Evolutionary conservation across 2,797 vertebrate species (phyloP).

Genomic region (Coregonus sp.): DNA sequence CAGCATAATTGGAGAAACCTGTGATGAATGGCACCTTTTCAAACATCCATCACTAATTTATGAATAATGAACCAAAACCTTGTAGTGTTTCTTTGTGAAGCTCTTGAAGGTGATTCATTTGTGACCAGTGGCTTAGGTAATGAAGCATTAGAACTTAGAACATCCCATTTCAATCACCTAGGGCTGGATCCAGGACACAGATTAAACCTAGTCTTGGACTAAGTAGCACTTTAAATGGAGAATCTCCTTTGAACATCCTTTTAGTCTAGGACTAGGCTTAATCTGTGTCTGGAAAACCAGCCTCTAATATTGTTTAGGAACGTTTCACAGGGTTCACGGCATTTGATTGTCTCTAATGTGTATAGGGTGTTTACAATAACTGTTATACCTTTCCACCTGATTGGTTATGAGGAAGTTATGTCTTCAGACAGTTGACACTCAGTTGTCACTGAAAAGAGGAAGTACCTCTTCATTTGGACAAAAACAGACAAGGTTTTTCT

Average conservation of each 20-base stretch:
- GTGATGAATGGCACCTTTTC: slow-evolving; percentile 57
- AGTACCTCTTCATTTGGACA: slow-evolving; percentile 8
- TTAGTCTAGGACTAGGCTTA: neutral
- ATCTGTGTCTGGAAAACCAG: neutral
- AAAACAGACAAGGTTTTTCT: slow-evolving; percentile 42
- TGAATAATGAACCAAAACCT: slow-evolving; percentile 44
- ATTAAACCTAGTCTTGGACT: too few relatives aligned
- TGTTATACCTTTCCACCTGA: neutral
- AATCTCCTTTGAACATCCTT: too few relatives aligned
- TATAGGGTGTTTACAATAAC: neutral
- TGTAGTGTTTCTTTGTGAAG: slow-evolving; percentile 51
- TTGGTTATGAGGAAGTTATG: neutral
- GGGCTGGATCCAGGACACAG: too few relatives aligned
- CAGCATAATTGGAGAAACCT: slow-evolving; percentile 47
- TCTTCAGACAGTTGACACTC: slow-evolving; percentile 29
- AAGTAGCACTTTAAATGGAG: too few relatives aligned
- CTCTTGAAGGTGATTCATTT: slow-evolving; percentile 27
- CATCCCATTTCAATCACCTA: slow-evolving; percentile 42
- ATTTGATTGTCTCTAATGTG: neutral
- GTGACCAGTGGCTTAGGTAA: slow-evolving; percentile 41
- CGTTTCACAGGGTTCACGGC: neutral
- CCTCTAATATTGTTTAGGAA: neutral
- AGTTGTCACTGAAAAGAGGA: slow-evolving; percentile 18
- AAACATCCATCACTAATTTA: slow-evolving; percentile 51
- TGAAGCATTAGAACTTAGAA: slow-evolving; percentile 37